A percentile compares a stretch with the other conserved stretches of the same genome.
Evolutionary conservation across 2,888 invertebrate species (phyloP).

Genomic region (Ectemnius cavifrons): DNA sequence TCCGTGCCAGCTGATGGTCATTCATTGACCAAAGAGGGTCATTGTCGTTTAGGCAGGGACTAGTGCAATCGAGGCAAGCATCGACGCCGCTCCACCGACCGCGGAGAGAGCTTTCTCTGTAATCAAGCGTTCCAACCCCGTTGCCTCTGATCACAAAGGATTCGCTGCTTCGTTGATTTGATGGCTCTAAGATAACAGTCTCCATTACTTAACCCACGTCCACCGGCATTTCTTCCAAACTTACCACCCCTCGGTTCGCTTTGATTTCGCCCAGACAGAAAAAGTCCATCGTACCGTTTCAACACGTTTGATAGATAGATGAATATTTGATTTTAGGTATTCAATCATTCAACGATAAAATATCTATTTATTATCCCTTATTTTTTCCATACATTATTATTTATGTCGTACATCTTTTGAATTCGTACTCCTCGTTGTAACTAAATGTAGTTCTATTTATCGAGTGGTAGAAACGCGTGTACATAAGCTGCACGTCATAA

Average conservation of each 20-base stretch:
- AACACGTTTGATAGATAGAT: too few species aligned
- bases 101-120: constrained; percentile 31
- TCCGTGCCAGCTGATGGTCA: constrained; percentile 52
- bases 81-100: constrained; percentile 18
- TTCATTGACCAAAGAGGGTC: constrained; percentile 60
- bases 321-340: too few species aligned
- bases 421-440: too few species aligned
- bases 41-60: constrained; percentile 56
- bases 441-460: too few species aligned
- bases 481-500: too few species aligned
- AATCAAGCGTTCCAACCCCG: constrained; percentile 44
- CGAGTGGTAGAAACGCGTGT: too few species aligned
- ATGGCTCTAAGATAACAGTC: constrained; percentile 51
- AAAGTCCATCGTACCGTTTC: too few species aligned
- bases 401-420: too few species aligned
- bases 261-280: too few species aligned
- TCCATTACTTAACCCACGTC: constrained; percentile 22
- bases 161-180: constrained; percentile 44
- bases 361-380: too few species aligned
- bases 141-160: constrained; percentile 50
- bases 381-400: too few species aligned
- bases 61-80: constrained; percentile 47
- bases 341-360: too few species aligned
- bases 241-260: not conserved
- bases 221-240: constrained; percentile 17